Evolutionary conservation across 2,113 vertebrate genomes (phyloP).

Genomic region (Bambusicola thoracicus): DNA sequence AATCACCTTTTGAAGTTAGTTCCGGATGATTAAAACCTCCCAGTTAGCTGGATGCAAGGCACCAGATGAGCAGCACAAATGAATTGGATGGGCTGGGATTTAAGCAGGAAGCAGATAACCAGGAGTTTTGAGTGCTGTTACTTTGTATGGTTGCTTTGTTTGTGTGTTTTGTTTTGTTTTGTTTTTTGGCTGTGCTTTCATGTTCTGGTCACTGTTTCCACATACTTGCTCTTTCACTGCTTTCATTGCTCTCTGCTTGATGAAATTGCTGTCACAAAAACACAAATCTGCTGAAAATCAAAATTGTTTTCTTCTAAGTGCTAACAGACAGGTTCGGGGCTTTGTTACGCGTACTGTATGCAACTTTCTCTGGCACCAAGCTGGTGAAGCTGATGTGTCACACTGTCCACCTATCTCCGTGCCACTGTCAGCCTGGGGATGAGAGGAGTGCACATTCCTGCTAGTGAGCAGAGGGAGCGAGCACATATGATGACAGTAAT

Average conservation of each 20-base stretch:
- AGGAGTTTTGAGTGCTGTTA: neutral
- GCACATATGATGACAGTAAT: neutral
- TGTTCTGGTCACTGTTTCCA: neutral
- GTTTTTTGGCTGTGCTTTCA: neutral
- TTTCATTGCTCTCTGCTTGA: constrained; percentile 20
- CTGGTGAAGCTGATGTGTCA: neutral
- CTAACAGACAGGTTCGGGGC: neutral
- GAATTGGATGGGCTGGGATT: neutral
- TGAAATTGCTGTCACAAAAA: neutral
- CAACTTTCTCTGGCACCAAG: fast-evolving
- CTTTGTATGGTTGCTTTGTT: neutral
- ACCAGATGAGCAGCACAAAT: neutral
- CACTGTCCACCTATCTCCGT: neutral
- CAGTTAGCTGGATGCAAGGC: neutral
- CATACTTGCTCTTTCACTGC: neutral
- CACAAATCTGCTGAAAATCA: neutral
- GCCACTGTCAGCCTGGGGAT: neutral
- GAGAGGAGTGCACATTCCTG: neutral
- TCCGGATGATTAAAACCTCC: constrained; percentile 17
- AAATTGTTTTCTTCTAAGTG: neutral
- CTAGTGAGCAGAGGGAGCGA: neutral
- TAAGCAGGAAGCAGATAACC: neutral
- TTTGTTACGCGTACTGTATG: neutral
- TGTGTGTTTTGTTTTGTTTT: too few species aligned
- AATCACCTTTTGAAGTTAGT: constrained; percentile 36